Base-by-base conservation (phyloP, 2,888 invertebrate genomes). In the Merodon equestris region DNA sequence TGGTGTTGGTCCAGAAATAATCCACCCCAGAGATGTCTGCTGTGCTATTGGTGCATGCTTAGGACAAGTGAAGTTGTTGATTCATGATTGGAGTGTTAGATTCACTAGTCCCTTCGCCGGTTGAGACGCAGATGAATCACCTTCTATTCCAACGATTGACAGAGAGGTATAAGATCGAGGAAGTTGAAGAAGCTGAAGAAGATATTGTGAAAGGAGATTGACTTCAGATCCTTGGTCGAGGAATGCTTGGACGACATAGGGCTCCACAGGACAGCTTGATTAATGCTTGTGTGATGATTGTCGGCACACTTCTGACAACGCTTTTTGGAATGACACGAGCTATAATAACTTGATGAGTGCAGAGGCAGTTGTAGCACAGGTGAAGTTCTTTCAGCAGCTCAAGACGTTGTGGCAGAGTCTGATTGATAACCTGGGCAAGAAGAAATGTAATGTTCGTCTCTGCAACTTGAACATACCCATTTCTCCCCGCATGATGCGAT, bases 381-480 rank as follows among this genome's bases (percentile, higher is more conserved):
- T 50, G 15, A 9, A 67, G 34, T 51, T 67, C 12, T 57, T 18
- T n/a, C n/a, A n/a, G n/a, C n/a, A n/a, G n/a, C n/a, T n/a, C n/a
- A n/a, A n/a, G n/a, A n/a, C n/a, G n/a, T n/a, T n/a, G n/a, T n/a
- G n/a, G n/a, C n/a, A n/a, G n/a, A n/a, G n/a, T n/a, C n/a, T n/a
- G n/a, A n/a, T n/a, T n/a, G n/a, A n/a, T n/a, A n/a, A n/a, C n/a
- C n/a, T n/a, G n/a, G n/a, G n/a, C n/a, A n/a, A n/a, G n/a, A n/a
- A n/a, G n/a, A n/a, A n/a, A n/a, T n/a, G n/a, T n/a, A n/a, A n/a
- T n/a, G n/a, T n/a, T n/a, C n/a, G n/a, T n/a, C n/a, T n/a, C 51
- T 57, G 13, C 67, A 58, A 36, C 13, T 40, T 19, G 44, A 34
- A 58, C 58, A 58, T 47, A 58, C 58, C 58, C 36, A 36, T 47